These are phyloP conservation scores for Chrysochloris asiatica DNA, from an alignment of 2,113 vertebrate species.

Conservation along the genomic window DNA sequence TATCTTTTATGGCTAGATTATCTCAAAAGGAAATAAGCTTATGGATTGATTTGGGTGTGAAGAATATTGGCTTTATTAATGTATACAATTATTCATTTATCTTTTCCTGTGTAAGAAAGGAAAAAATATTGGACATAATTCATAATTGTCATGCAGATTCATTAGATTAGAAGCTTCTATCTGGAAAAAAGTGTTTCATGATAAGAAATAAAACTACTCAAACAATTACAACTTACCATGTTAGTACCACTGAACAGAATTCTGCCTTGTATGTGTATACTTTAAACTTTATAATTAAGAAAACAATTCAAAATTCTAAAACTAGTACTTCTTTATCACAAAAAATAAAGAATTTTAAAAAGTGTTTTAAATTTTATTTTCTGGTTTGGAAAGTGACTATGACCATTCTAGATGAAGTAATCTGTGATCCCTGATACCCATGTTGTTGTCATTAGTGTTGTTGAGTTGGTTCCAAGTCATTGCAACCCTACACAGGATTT, in stretches of 20 bases:
- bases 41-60: not conserved
- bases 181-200: not conserved
- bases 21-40: not conserved
- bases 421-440: not conserved
- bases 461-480: no score
- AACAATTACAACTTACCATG: not conserved
- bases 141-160: not conserved
- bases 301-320: not conserved
- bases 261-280: not conserved
- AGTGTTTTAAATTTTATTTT: not conserved
- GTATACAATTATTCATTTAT: not conserved
- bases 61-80: not conserved
- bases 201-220: not conserved
- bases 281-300: not conserved
- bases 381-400: not conserved
- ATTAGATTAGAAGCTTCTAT: not conserved
- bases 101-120: constrained; percentile 60
- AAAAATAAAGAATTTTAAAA: constrained; percentile 4
- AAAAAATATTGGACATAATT: constrained; percentile 43
- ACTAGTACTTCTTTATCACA: not conserved
- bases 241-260: not conserved
- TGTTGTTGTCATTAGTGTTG: no score
- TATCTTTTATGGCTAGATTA: not conserved
- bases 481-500: no score
- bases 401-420: not conserved